phyloP scores from a whole-genome alignment of 2,113 vertebrate genomes.

The Telmatochromis brachygnathus region DNA sequence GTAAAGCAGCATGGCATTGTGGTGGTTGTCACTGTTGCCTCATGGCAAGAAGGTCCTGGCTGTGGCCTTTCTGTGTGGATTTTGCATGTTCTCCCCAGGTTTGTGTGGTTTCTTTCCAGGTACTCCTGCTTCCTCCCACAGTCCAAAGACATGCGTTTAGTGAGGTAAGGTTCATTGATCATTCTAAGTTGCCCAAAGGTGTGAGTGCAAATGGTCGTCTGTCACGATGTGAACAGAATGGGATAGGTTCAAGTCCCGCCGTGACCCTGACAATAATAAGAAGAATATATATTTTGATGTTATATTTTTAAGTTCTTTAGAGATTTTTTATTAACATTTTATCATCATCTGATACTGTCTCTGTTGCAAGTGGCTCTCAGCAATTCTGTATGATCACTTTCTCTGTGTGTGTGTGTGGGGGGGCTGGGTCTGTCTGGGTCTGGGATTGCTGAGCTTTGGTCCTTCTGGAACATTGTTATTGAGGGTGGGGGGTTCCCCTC shows the following conservation, averaged over 20 bases:
- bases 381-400: not conserved
- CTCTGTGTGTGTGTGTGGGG: fast-evolving
- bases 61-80: not conserved
- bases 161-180: not conserved
- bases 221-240: not conserved
- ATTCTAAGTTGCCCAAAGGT: not conserved
- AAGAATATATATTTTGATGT: not conserved
- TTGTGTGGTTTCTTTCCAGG: not conserved
- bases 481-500: not conserved
- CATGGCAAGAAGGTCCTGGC: not conserved
- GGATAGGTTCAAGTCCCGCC: not conserved
- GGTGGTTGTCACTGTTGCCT: not conserved
- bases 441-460: not conserved
- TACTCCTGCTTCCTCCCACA: not conserved
- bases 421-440: not conserved
- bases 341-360: not conserved
- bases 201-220: not conserved
- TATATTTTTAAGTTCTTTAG: not conserved
- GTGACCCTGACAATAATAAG: not conserved
- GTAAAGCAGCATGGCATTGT: not conserved
- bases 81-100: not conserved
- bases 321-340: not conserved
- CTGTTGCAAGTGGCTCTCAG: not conserved
- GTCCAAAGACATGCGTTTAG: not conserved
- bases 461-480: not conserved